Conservation (phyloP, 2,797 vertebrate species). For the Enteromius argenteus region DNA sequence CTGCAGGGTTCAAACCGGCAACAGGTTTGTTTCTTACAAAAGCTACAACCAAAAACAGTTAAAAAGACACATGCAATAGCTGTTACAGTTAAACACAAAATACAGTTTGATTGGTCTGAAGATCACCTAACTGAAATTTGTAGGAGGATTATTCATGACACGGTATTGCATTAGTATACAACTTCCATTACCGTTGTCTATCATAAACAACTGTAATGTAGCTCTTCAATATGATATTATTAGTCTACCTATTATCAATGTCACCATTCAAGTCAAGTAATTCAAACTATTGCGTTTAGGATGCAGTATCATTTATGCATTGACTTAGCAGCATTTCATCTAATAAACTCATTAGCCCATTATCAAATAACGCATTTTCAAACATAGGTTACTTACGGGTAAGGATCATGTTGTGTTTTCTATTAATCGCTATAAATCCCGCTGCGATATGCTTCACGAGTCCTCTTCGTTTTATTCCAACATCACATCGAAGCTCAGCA, state of each 20-base stretch:
- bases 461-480: constrained; percentile 48
- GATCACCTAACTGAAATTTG: background rate
- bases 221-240: background rate
- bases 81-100: background rate
- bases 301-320: background rate
- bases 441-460: constrained; percentile 43
- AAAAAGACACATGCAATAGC: background rate
- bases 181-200: background rate
- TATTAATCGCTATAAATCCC: constrained; percentile 5
- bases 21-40: background rate
- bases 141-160: background rate
- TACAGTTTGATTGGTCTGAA: background rate
- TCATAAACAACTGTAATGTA: background rate
- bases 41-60: background rate
- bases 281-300: background rate
- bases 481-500: constrained; percentile 31
- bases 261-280: background rate
- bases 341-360: background rate
- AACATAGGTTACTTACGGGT: constrained; percentile 46
- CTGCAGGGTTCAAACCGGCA: background rate
- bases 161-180: background rate
- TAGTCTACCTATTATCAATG: background rate
- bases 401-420: constrained; percentile 51
- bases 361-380: background rate
- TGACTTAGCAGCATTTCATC: background rate